These are phyloP conservation scores for Lepisosteus osseus DNA, from an alignment of 2,113 vertebrate species.

Conservation along the genomic window DNA sequence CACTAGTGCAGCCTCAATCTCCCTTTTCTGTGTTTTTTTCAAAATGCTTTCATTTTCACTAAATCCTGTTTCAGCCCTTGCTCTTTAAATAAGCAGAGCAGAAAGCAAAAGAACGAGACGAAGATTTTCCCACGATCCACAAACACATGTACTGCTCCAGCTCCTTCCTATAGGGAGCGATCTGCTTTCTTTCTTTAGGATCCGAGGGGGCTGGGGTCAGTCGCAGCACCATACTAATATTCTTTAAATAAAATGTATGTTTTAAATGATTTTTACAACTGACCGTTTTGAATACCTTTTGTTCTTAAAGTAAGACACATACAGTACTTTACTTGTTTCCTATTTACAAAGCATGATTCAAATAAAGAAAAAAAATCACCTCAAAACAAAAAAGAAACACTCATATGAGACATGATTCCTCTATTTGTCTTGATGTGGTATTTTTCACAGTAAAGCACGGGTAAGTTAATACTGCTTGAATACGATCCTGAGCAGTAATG, in stretches of 20 bases:
- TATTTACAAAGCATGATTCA: not conserved
- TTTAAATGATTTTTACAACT: not conserved
- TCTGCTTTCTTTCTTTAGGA: slow-evolving; percentile 69
- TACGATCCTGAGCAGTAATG: too few relatives aligned
- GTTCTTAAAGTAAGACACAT: not conserved
- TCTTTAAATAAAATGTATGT: slow-evolving; percentile 41
- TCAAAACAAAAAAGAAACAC: too few relatives aligned
- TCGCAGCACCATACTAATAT: slow-evolving; percentile 67
- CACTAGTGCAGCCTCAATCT: not conserved
- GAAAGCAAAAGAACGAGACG: slow-evolving; percentile 67
- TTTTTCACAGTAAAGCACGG: too few relatives aligned
- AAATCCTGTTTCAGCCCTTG: slow-evolving; percentile 59
- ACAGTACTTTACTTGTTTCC: not conserved
- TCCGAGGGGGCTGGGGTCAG: slow-evolving; percentile 62
- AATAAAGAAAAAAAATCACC: too few relatives aligned
- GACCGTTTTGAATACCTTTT: not conserved
- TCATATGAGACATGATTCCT: too few relatives aligned
- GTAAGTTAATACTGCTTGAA: too few relatives aligned
- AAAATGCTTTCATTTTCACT: slow-evolving; percentile 43
- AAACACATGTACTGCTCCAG: slow-evolving; percentile 64
- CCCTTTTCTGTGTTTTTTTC: slow-evolving; percentile 8
- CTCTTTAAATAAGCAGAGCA: not conserved
- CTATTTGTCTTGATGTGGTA: too few relatives aligned
- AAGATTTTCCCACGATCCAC: slow-evolving; percentile 72
- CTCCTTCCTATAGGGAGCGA: slow-evolving; percentile 65